These are phyloP conservation scores for Galerucella pusilla DNA, from an alignment of 2,888 invertebrate species.

Conservation along the genomic window DNA sequence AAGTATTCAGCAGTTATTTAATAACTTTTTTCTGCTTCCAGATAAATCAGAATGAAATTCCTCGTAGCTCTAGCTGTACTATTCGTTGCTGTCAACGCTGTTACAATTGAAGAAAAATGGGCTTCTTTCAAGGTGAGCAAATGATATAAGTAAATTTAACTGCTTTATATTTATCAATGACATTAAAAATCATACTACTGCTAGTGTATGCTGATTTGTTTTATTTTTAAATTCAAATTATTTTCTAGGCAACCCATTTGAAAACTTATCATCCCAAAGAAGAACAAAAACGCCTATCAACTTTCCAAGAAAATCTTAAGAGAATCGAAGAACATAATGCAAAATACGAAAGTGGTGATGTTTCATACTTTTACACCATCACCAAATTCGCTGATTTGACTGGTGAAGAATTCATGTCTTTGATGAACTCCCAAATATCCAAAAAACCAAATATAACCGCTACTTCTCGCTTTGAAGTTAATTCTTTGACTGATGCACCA, in stretches of 20 bases:
- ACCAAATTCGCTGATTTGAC: slow-evolving; percentile 44
- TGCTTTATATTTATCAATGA: background rate
- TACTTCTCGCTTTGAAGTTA: background rate
- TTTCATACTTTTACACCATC: slow-evolving; percentile 38
- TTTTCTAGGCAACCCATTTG: background rate
- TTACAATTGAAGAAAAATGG: slow-evolving; percentile 4
- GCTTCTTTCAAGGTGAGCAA: background rate
- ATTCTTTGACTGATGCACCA: background rate
- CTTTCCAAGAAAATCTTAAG: slow-evolving; percentile 40
- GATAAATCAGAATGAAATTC: slow-evolving; percentile 2
- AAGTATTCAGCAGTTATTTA: no score
- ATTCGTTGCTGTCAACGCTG: background rate
- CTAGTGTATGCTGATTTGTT: no score
- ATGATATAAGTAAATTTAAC: background rate
- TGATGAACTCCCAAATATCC: background rate
- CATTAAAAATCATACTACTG: no score
- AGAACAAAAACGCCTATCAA: slow-evolving; percentile 36
- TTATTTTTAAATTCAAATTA: background rate
- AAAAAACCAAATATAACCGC: background rate
- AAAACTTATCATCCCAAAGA: background rate
- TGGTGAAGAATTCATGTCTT: slow-evolving; percentile 36
- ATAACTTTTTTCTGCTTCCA: no score
- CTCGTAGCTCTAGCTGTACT: slow-evolving; percentile 2
- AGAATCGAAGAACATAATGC: slow-evolving; percentile 45
- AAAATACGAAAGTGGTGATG: slow-evolving; percentile 38